A percentile compares a stretch with the other conserved stretches of the same genome.
These are phyloP conservation scores for Rhadina sibilatrix DNA, from an alignment of 2,113 vertebrate species.

Conservation along the genomic window DNA sequence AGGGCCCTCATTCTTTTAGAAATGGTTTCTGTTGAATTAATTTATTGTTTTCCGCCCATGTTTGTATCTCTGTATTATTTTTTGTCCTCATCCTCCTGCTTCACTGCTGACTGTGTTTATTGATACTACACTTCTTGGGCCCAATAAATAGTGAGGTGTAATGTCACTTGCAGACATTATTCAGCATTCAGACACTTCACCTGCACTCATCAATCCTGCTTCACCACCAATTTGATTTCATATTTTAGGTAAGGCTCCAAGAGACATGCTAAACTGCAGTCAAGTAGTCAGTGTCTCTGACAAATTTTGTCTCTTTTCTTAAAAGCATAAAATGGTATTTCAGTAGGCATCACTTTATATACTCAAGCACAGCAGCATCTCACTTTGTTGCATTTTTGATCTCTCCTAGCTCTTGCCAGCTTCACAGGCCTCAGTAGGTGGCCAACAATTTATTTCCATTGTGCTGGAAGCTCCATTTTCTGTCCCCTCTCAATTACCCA, in stretches of 20 bases:
- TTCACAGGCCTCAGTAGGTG: neutral
- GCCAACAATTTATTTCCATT: neutral
- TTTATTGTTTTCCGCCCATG: neutral
- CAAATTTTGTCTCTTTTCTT: neutral
- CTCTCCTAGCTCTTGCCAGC: neutral
- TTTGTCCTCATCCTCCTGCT: neutral
- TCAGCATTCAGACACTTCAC: neutral
- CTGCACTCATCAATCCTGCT: neutral
- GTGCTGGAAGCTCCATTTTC: neutral
- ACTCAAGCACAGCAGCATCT: neutral
- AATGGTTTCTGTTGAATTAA: neutral
- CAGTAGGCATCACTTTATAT: neutral
- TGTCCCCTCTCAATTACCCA: neutral
- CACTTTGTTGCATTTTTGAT: neutral
- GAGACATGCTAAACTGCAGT: neutral
- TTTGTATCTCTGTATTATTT: neutral
- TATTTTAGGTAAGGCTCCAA: neutral
- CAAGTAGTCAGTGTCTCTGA: neutral
- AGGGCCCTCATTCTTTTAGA: neutral
- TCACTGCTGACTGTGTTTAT: neutral
- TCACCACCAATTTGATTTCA: neutral
- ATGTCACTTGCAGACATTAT: neutral
- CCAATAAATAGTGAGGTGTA: neutral
- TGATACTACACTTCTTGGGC: neutral
- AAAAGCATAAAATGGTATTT: neutral